phyloP scores from a whole-genome alignment of 2,113 vertebrate species.

The Nicator chloris region DNA sequence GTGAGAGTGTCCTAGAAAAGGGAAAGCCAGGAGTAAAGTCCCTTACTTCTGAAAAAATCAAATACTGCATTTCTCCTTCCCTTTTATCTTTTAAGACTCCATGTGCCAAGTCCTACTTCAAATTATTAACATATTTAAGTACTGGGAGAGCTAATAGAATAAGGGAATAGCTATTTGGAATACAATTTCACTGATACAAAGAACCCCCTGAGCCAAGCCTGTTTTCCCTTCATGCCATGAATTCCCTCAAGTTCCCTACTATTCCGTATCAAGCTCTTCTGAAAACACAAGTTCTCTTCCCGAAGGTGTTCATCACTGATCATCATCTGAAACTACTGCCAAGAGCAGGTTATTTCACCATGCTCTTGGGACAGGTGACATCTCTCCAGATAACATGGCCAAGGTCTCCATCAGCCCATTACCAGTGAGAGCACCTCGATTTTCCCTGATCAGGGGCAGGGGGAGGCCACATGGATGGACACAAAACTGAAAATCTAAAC shows the following conservation, averaged over 20 bases:
- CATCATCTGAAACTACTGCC: background rate
- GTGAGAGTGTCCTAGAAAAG: background rate
- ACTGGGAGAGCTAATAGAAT: background rate
- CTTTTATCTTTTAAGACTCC: background rate
- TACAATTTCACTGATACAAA: background rate
- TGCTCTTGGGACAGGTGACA: background rate
- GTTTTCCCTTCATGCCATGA: background rate
- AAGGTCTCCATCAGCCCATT: background rate
- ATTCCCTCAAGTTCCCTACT: background rate
- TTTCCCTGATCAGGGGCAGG: too few relatives aligned
- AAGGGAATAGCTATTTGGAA: background rate
- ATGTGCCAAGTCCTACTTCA: background rate
- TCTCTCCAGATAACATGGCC: background rate
- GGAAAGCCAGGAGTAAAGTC: background rate
- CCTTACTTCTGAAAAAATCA: background rate
- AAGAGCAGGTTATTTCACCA: rapidly evolving
- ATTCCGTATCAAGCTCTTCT: background rate
- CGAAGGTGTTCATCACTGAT: background rate
- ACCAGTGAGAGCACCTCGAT: background rate
- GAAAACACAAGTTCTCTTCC: background rate
- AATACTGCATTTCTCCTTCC: background rate
- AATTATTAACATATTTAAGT: background rate
- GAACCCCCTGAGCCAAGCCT: background rate
- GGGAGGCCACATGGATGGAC: rapidly evolving
- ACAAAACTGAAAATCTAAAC: background rate